These are phyloP conservation scores for Cynaeus angustus DNA, from an alignment of 2,888 invertebrate genomes.

Conservation along the genomic window DNA sequence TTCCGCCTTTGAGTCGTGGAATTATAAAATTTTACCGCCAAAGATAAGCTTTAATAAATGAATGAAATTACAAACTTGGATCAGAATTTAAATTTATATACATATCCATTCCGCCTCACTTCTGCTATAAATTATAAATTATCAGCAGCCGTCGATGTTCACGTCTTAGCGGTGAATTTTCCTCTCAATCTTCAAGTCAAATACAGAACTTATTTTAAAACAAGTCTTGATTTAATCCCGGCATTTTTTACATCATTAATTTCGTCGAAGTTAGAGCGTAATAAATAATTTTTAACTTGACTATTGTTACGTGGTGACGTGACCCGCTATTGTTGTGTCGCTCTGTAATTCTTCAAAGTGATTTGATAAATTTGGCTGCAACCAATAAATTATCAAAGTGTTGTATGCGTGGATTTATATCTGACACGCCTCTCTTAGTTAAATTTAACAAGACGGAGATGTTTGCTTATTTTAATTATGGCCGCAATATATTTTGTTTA, in stretches of 20 bases:
- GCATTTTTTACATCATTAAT: conserved; percentile 33
- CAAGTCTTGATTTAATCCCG: conserved; percentile 5
- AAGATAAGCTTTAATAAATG: conserved; percentile 3
- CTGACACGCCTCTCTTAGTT: conserved; percentile 35
- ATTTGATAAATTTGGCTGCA: conserved; percentile 40
- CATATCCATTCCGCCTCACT: background rate
- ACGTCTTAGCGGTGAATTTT: background rate
- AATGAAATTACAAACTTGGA: background rate
- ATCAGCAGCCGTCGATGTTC: background rate
- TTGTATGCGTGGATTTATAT: conserved; percentile 32
- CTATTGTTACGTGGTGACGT: conserved; percentile 43
- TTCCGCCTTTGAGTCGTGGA: too few relatives aligned
- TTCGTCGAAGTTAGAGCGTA: conserved; percentile 32
- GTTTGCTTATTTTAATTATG: conserved; percentile 43
- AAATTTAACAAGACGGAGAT: conserved; percentile 39
- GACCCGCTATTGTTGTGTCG: conserved; percentile 47
- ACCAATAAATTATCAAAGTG: conserved; percentile 37
- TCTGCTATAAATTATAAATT: conserved; percentile 8
- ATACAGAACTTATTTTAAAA: conserved; percentile 9
- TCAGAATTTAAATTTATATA: background rate
- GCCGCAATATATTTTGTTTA: conserved; percentile 40
- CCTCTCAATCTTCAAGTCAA: conserved; percentile 9
- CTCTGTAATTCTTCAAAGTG: conserved; percentile 38
- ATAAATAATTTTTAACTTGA: conserved; percentile 45
- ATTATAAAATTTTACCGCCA: too few relatives aligned